These are phyloP conservation scores for Meganola albula DNA, from an alignment of 2,888 invertebrate species.

Conservation along the genomic window DNA sequence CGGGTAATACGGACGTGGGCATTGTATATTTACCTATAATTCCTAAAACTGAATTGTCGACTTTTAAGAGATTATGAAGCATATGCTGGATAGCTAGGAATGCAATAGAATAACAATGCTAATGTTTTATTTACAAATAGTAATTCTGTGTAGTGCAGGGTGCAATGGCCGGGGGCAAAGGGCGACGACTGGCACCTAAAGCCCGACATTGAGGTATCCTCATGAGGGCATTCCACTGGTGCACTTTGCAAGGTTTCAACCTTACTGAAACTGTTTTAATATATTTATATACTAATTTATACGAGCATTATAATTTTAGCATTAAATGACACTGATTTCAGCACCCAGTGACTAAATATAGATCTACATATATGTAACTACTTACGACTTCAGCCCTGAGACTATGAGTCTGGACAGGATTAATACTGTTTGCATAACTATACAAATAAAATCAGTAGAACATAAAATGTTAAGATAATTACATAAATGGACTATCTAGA, in stretches of 20 bases:
- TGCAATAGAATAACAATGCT: too few relatives aligned
- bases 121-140: conserved; percentile 52
- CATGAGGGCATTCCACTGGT: conserved; percentile 67
- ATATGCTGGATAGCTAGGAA: too few relatives aligned
- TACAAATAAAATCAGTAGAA: neutral
- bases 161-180: conserved; percentile 48
- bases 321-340: too few relatives aligned
- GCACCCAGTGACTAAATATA: too few relatives aligned
- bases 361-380: conserved; percentile 5
- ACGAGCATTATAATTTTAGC: too few relatives aligned
- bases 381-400: neutral
- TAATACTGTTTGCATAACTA: neutral
- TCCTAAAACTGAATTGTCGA: too few relatives aligned
- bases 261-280: conserved; percentile 28
- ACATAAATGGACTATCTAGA: conserved; percentile 33
- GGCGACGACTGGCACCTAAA: conserved; percentile 65
- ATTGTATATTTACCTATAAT: too few relatives aligned
- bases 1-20: too few relatives aligned
- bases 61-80: too few relatives aligned
- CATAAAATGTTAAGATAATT: conserved; percentile 12
- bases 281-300: too few relatives aligned
- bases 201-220: conserved; percentile 71
- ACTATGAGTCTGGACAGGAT: neutral
- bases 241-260: conserved; percentile 55
- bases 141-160: conserved; percentile 40